Base-by-base conservation (phyloP, 2,113 vertebrate genomes). In the Excalfactoria chinensis region DNA sequence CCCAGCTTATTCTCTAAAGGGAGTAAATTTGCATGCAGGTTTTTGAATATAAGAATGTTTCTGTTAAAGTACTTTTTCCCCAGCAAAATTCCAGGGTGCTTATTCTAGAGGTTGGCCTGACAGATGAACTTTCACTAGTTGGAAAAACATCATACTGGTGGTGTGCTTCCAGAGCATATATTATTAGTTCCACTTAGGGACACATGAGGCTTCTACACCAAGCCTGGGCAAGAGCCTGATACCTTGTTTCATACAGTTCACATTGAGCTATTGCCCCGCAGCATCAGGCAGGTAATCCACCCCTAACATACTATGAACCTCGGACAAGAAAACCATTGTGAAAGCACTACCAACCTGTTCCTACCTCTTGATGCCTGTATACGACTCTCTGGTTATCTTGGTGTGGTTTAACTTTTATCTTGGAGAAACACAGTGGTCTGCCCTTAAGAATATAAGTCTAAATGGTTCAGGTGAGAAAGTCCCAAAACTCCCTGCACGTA, bases 51-150 rank as follows among this genome's bases (percentile, higher is more conserved):
- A 13, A 34, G 59, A 94, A 92, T 84, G 30, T 90, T 89, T 82
- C 51, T 89, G 41, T 73, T 90, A 62, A 84, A 93, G 74, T 86
- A 69, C 72, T 87, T 95, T 94, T 91, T 56, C 95, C 95, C 89
- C 84, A 83, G 18, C 87, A n/a, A 95, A 93, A 80, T 95, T 84
- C 73, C 80, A 74, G 44, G 48, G n/a, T 89, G 51, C 80, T 96
- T 95, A 51, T 95, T 96, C 71, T 94, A 88, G 84, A 93, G 41
- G 28, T 40, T 91, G 49, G 7, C 75, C 63, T 95, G 86, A 96
- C 53, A 77, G 62, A 94, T 82, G 74, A 95, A 78, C 26, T 94
- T 95, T 84, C 34, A 80, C 44, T 94, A 80, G 32, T 69, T 93
- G 74, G 82, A 96, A 96, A 83, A 84, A 94, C 89, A 55, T 70